Evolutionary conservation across 35 echinoderm and acorn worm genomes (phyloP).

Genomic region (Patiria miniata): DNA sequence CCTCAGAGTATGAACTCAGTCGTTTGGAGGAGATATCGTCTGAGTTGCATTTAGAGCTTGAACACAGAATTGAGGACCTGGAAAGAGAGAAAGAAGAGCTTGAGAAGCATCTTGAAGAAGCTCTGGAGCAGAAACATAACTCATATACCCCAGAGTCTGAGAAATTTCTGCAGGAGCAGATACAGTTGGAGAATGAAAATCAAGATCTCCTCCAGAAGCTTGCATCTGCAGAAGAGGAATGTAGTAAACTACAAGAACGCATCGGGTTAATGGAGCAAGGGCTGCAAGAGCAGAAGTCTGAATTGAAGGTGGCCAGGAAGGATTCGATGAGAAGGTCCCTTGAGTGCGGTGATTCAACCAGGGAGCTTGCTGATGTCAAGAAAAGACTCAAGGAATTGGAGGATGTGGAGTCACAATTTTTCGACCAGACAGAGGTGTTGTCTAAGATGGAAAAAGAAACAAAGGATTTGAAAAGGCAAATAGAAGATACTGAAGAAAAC

Average conservation of each 20-base stretch:
- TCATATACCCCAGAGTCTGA: not conserved
- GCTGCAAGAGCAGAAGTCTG: not conserved
- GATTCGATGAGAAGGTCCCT: conserved; percentile 2
- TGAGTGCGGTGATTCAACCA: not conserved
- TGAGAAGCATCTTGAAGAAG: conserved; percentile 56
- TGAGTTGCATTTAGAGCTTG: not conserved
- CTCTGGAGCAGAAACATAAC: not conserved
- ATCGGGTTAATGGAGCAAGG: not conserved
- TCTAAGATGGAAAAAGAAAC: conserved; percentile 45
- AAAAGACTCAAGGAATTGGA: conserved; percentile 19
- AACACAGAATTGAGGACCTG: conserved; percentile 11
- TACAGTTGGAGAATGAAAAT: conserved; percentile 8
- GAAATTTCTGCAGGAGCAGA: not conserved
- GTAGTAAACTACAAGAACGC: not conserved
- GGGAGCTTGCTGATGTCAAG: conserved; percentile 16
- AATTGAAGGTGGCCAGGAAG: not conserved
- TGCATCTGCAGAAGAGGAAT: conserved; percentile 15
- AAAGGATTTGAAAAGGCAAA: conserved; percentile 27
- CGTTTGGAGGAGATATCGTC: not conserved
- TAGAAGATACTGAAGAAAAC: conserved; percentile 27
- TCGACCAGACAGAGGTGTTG: conserved; percentile 9
- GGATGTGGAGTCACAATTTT: conserved; percentile 2
- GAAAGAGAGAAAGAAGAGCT: conserved; percentile 28
- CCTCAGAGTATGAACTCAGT: not conserved
- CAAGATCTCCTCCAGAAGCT: conserved; percentile 3